Percentiles rank a stretch among this genome's conserved stretches.
Evolutionary conservation across 2,113 vertebrate genomes (phyloP).

Genomic region (Saccopteryx bilineata): DNA sequence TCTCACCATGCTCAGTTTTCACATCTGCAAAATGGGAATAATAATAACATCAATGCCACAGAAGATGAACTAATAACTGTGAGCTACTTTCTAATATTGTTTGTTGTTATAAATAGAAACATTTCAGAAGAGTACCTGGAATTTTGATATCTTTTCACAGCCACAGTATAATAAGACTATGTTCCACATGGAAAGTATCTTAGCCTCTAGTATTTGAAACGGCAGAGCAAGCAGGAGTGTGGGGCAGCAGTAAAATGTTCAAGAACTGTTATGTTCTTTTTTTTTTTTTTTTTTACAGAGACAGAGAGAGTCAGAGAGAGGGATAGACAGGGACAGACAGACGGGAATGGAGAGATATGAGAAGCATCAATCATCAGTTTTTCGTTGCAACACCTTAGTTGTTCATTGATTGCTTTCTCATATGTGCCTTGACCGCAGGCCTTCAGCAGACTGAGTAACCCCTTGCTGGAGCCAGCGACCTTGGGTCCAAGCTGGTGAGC

Average conservation of each 20-base stretch:
- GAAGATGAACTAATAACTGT: background rate
- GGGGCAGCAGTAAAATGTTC: background rate
- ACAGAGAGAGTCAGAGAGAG: too few species aligned
- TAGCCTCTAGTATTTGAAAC: background rate
- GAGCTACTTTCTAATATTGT: slow-evolving; percentile 8
- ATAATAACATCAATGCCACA: background rate
- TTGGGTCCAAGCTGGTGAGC: too few species aligned
- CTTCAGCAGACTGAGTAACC: too few species aligned
- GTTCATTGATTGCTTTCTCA: too few species aligned
- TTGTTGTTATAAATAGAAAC: slow-evolving; percentile 35
- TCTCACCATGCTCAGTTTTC: background rate
- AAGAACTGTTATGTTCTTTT: background rate
- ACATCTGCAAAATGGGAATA: slow-evolving; percentile 26
- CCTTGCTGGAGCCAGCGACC: too few species aligned
- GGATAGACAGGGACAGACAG: too few species aligned
- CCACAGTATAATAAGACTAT: background rate
- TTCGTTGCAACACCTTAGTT: too few species aligned
- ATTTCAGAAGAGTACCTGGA: background rate
- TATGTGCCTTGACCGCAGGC: too few species aligned
- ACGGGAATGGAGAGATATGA: too few species aligned
- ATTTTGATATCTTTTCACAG: slow-evolving; percentile 36
- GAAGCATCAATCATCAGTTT: too few species aligned
- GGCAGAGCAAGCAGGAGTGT: background rate
- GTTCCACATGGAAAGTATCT: background rate
- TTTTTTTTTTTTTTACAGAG: background rate